phyloP scores from a whole-genome alignment of 2,888 invertebrate species.

The Junonia oenone region DNA sequence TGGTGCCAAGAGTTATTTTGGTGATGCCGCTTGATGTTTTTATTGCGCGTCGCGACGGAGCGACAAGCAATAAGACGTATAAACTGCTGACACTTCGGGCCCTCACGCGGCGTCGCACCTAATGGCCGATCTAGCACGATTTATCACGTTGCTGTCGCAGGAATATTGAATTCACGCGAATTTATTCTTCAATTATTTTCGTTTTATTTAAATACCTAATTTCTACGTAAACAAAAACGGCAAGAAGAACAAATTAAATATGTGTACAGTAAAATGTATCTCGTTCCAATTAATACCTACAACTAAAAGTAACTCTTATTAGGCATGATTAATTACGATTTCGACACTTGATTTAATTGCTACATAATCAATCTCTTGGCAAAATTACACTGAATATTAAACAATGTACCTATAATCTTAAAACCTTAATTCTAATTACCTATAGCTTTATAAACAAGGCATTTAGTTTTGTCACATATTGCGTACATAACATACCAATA shows the following conservation, averaged over 20 bases:
- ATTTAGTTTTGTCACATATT: no score
- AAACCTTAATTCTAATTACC: no score
- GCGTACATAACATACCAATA: no score
- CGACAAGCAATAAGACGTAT: conserved; percentile 70
- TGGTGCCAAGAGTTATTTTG: conserved; percentile 78
- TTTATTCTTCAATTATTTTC: conserved; percentile 42
- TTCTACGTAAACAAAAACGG: background rate
- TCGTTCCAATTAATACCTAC: no score
- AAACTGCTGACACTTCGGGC: conserved; percentile 60
- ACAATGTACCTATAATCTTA: no score
- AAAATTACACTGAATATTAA: no score
- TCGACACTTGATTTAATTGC: no score
- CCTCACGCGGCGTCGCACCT: conserved; percentile 65
- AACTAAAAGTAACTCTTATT: no score
- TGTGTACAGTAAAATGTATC: background rate
- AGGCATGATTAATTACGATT: no score
- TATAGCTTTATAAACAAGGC: no score
- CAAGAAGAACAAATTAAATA: background rate
- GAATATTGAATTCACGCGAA: conserved; percentile 66
- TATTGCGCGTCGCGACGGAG: conserved; percentile 70
- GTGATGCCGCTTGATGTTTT: conserved; percentile 77
- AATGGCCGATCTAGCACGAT: conserved; percentile 69
- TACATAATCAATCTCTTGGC: no score
- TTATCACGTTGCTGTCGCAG: conserved; percentile 68
- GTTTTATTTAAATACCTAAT: background rate